Base-by-base conservation (phyloP, 2,888 invertebrate genomes). In the Timandra comae region DNA sequence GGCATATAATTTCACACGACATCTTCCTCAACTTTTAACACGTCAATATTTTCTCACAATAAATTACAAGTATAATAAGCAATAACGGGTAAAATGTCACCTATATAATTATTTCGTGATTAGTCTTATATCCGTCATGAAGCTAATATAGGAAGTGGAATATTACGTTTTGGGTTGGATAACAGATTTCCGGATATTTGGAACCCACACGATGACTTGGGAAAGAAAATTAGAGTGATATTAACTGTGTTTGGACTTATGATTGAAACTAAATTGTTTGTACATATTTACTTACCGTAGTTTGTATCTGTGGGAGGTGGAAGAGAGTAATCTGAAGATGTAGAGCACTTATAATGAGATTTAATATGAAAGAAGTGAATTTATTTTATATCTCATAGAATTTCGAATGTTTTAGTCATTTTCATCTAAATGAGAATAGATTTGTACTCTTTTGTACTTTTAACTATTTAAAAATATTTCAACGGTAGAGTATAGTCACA, bases 211-310 rank as follows among this genome's bases (percentile, higher is more conserved):
- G 77, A 55, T 41, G 40, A 41, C 16, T 16, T 16, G 16, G 16
- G 10, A 23, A 27, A 23, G 20, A 10, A 35, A 34, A 33, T 38
- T 28, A 20, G 20, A 13, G 12, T 30, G 19, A 33, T 30, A 41
- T 46, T 34, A 42, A n/a, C n/a, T 6, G 16, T 16, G 16, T 16
- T 16, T 16, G 16, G 6, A 6, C 16, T 3, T 6, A 5, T 16
- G 16, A 16, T 16, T 16, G 16, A 6, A 16, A 16, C 4, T 16
- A 16, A 16, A 16, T 16, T 16, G 16, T 16, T 16, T 16, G 16
- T n/a, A n/a, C n/a, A n/a, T n/a, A n/a, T 45, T 52, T 33, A 59
- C 63, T 71, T 76, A 70, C 70, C 55, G 57, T 53, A 25, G 65
- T 66, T 64, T 29, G 50, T 46, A 48, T 38, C 26, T 38, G 31